These are phyloP conservation scores for Heliconius hermathena DNA, from an alignment of 1,140 invertebrate genomes.

Conservation along the genomic window DNA sequence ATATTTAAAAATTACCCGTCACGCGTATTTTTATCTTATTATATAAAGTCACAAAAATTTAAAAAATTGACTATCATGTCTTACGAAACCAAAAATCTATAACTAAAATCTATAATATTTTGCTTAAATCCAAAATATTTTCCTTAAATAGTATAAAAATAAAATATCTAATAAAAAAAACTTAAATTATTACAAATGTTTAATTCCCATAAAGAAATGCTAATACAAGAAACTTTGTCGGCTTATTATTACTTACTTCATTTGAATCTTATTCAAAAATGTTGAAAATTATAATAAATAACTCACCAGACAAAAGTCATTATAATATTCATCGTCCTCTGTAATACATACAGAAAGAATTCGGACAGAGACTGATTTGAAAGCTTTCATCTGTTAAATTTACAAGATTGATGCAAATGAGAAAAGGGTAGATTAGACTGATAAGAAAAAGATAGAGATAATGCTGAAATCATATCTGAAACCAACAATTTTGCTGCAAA, in stretches of 20 bases:
- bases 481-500: neutral
- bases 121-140: too few species aligned
- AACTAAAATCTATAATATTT: too few species aligned
- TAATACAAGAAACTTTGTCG: neutral
- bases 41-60: too few species aligned
- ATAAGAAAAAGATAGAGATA: neutral
- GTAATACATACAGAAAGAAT: constrained; percentile 6
- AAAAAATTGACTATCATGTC: too few species aligned
- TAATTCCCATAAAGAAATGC: neutral
- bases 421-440: constrained; percentile 3
- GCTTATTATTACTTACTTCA: neutral
- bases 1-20: too few species aligned
- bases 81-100: too few species aligned
- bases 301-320: neutral
- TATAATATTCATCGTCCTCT: constrained; percentile 7
- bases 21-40: too few species aligned
- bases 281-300: neutral
- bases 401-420: neutral
- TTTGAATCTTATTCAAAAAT: constrained; percentile 2
- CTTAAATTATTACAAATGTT: neutral
- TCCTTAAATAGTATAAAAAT: too few species aligned
- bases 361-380: constrained; percentile 9
- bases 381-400: constrained; percentile 16
- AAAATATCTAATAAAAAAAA: neutral
- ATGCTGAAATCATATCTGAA: neutral